Evolutionary conservation across 2,797 vertebrate genomes (phyloP), one percentile per base, ranked within the genome.

Genomic region (Scyliorhinus canicula): DNA sequence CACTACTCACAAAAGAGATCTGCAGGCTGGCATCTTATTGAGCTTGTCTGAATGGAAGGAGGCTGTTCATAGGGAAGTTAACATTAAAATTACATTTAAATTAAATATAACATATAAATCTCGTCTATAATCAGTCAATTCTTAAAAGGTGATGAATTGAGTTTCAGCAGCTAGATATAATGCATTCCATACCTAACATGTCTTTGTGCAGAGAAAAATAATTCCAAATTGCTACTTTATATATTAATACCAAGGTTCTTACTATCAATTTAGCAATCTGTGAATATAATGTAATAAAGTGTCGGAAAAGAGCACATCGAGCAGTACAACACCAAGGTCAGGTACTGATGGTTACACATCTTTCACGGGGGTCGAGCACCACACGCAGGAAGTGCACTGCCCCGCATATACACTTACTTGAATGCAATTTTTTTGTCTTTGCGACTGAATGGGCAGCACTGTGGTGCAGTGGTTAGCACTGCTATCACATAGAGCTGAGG

Each of bases 31-130:
- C 86, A 97, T 96, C 96, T 97, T 97, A 95, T 95, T 95, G 35
- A 97, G 97, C 96, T 97, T 97, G 95, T 98, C 97, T 1, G 97
- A 97, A 86, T 97, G 97, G 95, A 98, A 97, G 96, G 97, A 97
- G 4, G 97, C 97, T 95, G 97, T 96, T 97, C 86, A 44, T 95
- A 93, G 93, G 44, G 60, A 91, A 91, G 57, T 91, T 91, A 63
- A 44, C 57, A 21, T 40, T 44, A 91, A 91, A 91, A 63, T 79
- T 21, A 63, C 40, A 63, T 40, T 28, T n/a, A 40, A 91, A 91
- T 65, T 88, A 28, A 26, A 63, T 91, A 40, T 60, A 65, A 63
- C 60, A 2, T 44, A 63, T 19, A 57, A 63, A n/a, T 63, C 52
- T 57, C 35, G 19, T 65, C 88, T 24, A 91, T 40, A 63, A 63